Conservation (phyloP, 2,888 invertebrate species). For the Apeira syringaria region DNA sequence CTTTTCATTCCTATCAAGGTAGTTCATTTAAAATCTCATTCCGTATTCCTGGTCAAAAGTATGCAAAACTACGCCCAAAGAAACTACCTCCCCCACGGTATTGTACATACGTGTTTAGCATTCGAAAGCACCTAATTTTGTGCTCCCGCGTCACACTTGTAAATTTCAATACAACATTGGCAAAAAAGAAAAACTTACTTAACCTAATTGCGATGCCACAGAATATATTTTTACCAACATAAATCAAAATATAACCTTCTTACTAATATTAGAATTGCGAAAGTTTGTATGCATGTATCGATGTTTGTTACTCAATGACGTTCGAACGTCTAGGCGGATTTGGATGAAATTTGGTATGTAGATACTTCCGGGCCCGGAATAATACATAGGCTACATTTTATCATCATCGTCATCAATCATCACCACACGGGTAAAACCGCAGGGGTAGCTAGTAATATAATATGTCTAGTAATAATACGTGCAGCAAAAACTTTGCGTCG, state of each 20-base stretch:
- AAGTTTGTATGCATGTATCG: neutral
- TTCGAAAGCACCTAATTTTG: neutral
- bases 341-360: neutral
- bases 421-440: neutral
- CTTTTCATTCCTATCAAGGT: too few relatives aligned
- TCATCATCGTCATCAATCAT: neutral
- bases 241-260: too few relatives aligned
- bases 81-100: neutral
- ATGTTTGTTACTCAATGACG: neutral
- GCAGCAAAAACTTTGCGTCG: too few relatives aligned
- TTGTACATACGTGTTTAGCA: neutral
- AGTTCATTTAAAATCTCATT: neutral
- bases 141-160: neutral
- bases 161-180: neutral
- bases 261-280: neutral
- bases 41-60: conserved; percentile 3
- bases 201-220: too few relatives aligned
- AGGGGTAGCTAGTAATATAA: too few relatives aligned
- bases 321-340: too few relatives aligned
- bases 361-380: neutral
- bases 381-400: neutral
- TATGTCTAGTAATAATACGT: too few relatives aligned
- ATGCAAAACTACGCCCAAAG: neutral
- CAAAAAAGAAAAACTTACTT: too few relatives aligned
- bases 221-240: too few relatives aligned